These are phyloP conservation scores for Isoperla grammatica DNA, from an alignment of 2,888 invertebrate genomes.

Conservation along the genomic window DNA sequence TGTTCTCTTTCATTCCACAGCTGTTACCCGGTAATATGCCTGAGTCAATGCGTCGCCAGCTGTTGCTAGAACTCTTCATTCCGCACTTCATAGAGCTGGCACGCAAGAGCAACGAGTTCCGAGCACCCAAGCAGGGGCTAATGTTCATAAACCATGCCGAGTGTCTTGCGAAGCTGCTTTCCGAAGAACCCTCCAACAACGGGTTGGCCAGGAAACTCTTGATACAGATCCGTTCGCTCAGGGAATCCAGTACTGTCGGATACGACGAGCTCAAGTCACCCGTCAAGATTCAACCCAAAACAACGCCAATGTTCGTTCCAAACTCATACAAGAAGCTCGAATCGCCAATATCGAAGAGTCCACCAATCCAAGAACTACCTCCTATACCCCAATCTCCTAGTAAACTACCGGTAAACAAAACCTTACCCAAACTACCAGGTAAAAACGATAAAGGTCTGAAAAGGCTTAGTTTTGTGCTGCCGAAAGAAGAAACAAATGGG, in stretches of 20 bases:
- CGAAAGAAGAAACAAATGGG: background rate
- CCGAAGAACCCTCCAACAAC: constrained; percentile 48
- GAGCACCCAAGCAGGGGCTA: constrained; percentile 55
- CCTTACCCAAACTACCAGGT: background rate
- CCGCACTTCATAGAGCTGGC: constrained; percentile 67
- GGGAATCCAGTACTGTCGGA: background rate
- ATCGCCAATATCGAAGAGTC: constrained; percentile 1
- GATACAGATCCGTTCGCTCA: constrained; percentile 2
- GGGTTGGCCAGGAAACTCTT: background rate
- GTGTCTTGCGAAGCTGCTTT: constrained; percentile 56
- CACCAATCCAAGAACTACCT: background rate
- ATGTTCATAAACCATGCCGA: constrained; percentile 67
- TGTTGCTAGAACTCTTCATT: constrained; percentile 62
- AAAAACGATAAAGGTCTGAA: background rate
- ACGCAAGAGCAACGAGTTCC: constrained; percentile 55
- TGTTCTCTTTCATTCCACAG: too few species aligned
- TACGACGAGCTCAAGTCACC: background rate
- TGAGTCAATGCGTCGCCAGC: constrained; percentile 45
- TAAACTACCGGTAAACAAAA: too few species aligned
- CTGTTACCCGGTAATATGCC: constrained; percentile 14
- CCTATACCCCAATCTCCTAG: too few species aligned
- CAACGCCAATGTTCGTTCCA: background rate
- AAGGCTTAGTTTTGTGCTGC: background rate
- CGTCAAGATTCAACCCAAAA: background rate
- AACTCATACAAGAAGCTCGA: background rate